phyloP scores from a whole-genome alignment of 2,888 invertebrate species.

The Temnothorax unifasciatus region DNA sequence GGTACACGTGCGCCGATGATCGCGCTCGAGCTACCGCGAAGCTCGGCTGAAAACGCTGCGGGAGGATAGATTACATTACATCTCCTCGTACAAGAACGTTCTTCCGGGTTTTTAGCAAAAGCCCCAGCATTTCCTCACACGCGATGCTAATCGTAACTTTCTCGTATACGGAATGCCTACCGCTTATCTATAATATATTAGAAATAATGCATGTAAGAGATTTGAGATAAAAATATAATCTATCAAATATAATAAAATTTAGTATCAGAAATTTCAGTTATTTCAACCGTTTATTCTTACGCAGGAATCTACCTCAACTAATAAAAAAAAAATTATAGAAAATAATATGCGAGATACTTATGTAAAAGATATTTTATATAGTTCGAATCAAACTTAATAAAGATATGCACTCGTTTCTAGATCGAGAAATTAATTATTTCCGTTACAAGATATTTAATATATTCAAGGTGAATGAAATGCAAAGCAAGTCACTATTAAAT shows the following conservation, averaged over 20 bases:
- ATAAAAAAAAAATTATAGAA: not conserved
- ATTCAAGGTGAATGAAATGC: not conserved
- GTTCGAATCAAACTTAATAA: not conserved
- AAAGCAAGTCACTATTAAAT: slow-evolving; percentile 11
- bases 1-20: slow-evolving; percentile 63
- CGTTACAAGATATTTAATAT: slow-evolving; percentile 21
- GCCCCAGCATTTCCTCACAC: slow-evolving; percentile 5
- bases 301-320: not conserved
- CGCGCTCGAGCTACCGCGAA: slow-evolving; percentile 43
- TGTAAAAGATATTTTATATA: not conserved
- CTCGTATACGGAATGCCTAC: not conserved
- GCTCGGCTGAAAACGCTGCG: slow-evolving; percentile 21
- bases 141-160: slow-evolving; percentile 23
- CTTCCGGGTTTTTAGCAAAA: slow-evolving; percentile 41
- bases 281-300: not conserved
- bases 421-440: slow-evolving; percentile 9
- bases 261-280: not conserved
- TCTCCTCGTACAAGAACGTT: slow-evolving; percentile 44
- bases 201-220: not conserved
- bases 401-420: not conserved
- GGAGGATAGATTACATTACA: slow-evolving; percentile 56
- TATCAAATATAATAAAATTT: not conserved
- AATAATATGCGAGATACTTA: not conserved
- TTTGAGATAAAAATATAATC: not conserved
- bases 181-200: not conserved